phyloP scores from a whole-genome alignment of 2,113 vertebrate species.

The Canis aureus region DNA sequence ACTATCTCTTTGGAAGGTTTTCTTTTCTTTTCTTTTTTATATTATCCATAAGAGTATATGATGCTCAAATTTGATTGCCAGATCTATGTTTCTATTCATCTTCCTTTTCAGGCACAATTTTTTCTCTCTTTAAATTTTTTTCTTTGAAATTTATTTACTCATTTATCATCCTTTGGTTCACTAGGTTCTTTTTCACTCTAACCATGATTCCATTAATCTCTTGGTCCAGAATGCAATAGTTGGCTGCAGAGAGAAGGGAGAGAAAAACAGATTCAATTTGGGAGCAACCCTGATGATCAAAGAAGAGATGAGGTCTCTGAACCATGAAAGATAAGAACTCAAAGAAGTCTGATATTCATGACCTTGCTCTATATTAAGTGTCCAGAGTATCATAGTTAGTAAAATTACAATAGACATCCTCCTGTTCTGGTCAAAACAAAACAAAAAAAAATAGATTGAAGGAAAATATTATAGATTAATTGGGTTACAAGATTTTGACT shows the following conservation, averaged over 20 bases:
- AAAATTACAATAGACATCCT: conserved; percentile 30
- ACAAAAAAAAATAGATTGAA: conserved; percentile 56
- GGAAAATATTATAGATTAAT: conserved; percentile 47
- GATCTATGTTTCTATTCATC: conserved; percentile 55
- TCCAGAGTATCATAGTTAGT: conserved; percentile 59
- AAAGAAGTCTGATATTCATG: conserved; percentile 80
- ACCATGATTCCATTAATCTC: conserved; percentile 85
- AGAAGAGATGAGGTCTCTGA: conserved; percentile 85
- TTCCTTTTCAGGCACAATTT: conserved; percentile 54
- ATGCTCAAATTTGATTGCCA: not conserved
- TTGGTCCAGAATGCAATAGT: conserved; percentile 78
- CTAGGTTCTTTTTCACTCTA: conserved; percentile 78
- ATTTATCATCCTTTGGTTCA: conserved; percentile 79
- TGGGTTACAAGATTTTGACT: conserved; percentile 11
- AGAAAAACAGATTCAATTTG: conserved; percentile 79
- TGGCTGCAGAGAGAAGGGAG: conserved; percentile 67
- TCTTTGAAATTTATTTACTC: conserved; percentile 74
- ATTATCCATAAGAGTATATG: not conserved
- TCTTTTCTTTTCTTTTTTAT: not conserved
- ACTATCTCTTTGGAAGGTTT: not conserved
- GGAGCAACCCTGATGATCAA: conserved; percentile 82
- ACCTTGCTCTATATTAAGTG: conserved; percentile 67
- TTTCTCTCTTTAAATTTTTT: conserved; percentile 58
- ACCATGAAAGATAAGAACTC: conserved; percentile 83
- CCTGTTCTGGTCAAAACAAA: conserved; percentile 47